These are phyloP conservation scores for Ophioninae sp. DNA, from an alignment of 2,888 invertebrate genomes.

Conservation along the genomic window DNA sequence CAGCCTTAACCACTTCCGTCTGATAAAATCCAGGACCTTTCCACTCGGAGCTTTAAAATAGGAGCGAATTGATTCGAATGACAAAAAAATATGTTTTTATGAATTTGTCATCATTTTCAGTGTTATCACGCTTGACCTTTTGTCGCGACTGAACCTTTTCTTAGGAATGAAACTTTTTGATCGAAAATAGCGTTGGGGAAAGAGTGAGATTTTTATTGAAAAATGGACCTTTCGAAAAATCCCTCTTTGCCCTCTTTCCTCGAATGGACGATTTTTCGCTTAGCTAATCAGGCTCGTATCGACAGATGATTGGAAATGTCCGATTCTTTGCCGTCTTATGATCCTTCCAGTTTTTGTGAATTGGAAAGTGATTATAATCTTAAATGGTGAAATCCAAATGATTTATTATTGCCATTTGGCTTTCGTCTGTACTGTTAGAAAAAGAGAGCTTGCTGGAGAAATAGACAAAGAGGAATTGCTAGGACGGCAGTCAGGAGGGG, in stretches of 20 bases:
- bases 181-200: too few relatives aligned
- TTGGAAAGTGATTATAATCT: slow-evolving; percentile 57
- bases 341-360: slow-evolving; percentile 39
- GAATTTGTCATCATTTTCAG: neutral
- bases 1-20: slow-evolving; percentile 8
- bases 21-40: neutral
- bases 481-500: slow-evolving; percentile 46
- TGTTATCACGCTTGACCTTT: neutral
- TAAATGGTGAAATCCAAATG: slow-evolving; percentile 59
- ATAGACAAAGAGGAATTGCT: slow-evolving; percentile 55
- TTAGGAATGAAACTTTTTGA: too few relatives aligned
- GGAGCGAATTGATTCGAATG: too few relatives aligned
- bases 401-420: slow-evolving; percentile 54
- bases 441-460: slow-evolving; percentile 43
- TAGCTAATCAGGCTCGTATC: too few relatives aligned
- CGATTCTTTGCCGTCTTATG: slow-evolving; percentile 32
- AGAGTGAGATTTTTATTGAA: too few relatives aligned
- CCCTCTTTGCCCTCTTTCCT: too few relatives aligned
- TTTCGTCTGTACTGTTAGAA: slow-evolving; percentile 55
- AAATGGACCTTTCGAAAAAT: too few relatives aligned
- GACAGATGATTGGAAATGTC: slow-evolving; percentile 27
- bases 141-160: too few relatives aligned
- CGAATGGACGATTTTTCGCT: too few relatives aligned
- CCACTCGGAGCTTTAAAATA: too few relatives aligned
- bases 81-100: too few relatives aligned